Conservation (phyloP, 2,888 invertebrate species). For the Gymnoscelis rufifasciata region DNA sequence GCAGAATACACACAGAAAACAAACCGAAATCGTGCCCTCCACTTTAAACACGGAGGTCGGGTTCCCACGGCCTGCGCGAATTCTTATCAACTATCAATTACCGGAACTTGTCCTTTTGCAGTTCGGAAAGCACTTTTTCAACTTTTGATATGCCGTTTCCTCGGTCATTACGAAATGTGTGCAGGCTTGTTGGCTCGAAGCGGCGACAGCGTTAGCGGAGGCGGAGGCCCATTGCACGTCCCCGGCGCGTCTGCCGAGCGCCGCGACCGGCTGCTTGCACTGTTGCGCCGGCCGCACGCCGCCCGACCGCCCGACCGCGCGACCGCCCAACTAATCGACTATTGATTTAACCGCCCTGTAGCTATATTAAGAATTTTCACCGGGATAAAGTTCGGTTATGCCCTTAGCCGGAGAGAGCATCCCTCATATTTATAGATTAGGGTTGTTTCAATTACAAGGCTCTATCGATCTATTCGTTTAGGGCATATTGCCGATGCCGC, state of each 20-base stretch:
- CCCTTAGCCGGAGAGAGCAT: slow-evolving; percentile 7
- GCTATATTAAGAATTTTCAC: slow-evolving; percentile 12
- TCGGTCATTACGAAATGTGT: slow-evolving; percentile 12
- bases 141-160: slow-evolving; percentile 16
- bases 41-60: not conserved
- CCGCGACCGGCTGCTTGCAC: slow-evolving; percentile 4
- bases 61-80: slow-evolving; percentile 10
- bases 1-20: no score
- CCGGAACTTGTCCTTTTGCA: slow-evolving; percentile 17
- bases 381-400: slow-evolving; percentile 2
- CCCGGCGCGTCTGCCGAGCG: slow-evolving; percentile 3
- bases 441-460: no score
- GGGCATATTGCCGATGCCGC: not conserved
- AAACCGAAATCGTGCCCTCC: not conserved
- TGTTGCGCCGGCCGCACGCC: slow-evolving; percentile 1
- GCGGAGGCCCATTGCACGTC: slow-evolving; percentile 3
- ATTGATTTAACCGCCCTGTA: slow-evolving; percentile 12
- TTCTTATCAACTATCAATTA: slow-evolving; percentile 13
- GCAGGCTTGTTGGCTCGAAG: slow-evolving; percentile 9
- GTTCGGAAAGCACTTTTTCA: slow-evolving; percentile 20
- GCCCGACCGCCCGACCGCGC: slow-evolving; percentile 1
- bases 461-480: no score
- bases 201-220: slow-evolving; percentile 9
- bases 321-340: slow-evolving; percentile 2
- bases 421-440: slow-evolving; percentile 10